These are phyloP conservation scores for Cyanistes caeruleus DNA, from an alignment of 2,113 vertebrate species.

Conservation along the genomic window DNA sequence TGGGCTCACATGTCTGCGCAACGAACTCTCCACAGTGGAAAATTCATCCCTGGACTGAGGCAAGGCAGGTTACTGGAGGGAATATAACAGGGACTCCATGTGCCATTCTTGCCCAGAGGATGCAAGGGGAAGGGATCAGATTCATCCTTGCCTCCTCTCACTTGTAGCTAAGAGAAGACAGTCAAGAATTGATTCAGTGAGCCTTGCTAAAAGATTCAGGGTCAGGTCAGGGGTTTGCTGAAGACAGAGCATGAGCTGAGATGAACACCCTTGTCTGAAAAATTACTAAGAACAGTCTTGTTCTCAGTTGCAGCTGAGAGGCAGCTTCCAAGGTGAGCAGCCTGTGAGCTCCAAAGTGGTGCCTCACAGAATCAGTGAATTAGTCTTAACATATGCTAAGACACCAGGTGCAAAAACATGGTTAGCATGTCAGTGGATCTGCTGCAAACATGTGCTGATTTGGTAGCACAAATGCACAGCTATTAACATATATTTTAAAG, in stretches of 20 bases:
- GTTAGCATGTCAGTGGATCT: background rate
- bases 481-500: background rate
- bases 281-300: background rate
- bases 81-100: background rate
- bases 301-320: background rate
- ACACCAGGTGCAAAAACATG: background rate
- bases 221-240: background rate
- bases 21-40: background rate
- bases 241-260: background rate
- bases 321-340: background rate
- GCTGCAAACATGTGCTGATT: background rate
- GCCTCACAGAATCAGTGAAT: background rate
- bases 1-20: background rate
- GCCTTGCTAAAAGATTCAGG: background rate
- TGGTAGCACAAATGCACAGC: background rate
- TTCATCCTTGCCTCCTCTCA: background rate
- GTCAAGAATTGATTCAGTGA: background rate
- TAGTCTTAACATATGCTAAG: background rate
- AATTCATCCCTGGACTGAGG: background rate
- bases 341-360: background rate
- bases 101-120: background rate
- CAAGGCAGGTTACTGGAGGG: background rate
- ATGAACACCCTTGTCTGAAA: background rate
- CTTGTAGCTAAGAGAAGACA: background rate
- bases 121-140: background rate